These are phyloP conservation scores for Liopterus haemorrhoidalis DNA, from an alignment of 2,888 invertebrate genomes.

Conservation along the genomic window DNA sequence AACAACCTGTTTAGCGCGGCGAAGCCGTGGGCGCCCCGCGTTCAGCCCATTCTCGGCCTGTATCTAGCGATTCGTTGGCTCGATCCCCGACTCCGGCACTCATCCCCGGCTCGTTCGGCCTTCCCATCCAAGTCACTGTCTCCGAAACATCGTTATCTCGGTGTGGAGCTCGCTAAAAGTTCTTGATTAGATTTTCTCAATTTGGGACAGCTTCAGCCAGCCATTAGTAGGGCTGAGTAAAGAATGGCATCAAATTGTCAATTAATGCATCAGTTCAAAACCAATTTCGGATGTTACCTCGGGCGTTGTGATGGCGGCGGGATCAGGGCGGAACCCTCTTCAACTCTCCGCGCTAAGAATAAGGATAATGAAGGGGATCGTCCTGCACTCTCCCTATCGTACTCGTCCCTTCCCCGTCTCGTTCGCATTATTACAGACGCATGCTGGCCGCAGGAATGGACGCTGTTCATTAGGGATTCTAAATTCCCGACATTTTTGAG, in stretches of 20 bases:
- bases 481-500: too few species aligned
- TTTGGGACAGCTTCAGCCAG: conserved; percentile 43
- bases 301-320: conserved; percentile 35
- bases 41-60: not conserved
- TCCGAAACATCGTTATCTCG: conserved; percentile 13
- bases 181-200: conserved; percentile 44
- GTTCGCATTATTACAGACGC: too few species aligned
- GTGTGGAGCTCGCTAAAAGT: conserved; percentile 31
- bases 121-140: conserved; percentile 6
- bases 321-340: conserved; percentile 14
- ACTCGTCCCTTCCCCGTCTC: too few species aligned
- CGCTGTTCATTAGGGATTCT: too few species aligned
- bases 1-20: too few species aligned
- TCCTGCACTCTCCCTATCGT: too few species aligned
- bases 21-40: not conserved
- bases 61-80: not conserved
- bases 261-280: conserved; percentile 45
- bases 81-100: too few species aligned
- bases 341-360: conserved; percentile 35
- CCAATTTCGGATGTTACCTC: conserved; percentile 40
- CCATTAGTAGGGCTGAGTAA: conserved; percentile 40
- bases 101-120: too few species aligned
- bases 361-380: conserved; percentile 43
- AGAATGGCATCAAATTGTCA: conserved; percentile 46
- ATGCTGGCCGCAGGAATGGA: too few species aligned